Conservation (phyloP, 1,140 invertebrate genomes). For the Drosophila sucinea region DNA sequence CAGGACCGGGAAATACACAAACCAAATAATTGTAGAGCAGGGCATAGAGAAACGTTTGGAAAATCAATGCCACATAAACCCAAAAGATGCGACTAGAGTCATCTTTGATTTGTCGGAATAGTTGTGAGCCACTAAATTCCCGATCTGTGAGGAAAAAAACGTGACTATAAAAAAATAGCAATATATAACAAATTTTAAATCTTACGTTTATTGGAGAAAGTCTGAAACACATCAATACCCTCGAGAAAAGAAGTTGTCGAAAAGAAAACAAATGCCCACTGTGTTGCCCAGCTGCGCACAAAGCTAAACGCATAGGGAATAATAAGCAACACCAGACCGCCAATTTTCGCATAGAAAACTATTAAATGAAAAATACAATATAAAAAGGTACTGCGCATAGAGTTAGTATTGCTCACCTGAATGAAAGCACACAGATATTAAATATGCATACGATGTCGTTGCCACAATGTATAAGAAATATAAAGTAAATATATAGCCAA, state of each 20-base stretch:
- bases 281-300: conserved; percentile 51
- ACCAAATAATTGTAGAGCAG: conserved; percentile 73
- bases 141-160: conserved; percentile 44
- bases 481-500: conserved; percentile 53
- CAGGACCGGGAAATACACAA: conserved; percentile 73
- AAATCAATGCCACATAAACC: conserved; percentile 60
- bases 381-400: neutral
- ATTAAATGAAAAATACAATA: conserved; percentile 3
- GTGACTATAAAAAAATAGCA: too few species aligned
- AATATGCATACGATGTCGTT: conserved; percentile 73
- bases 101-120: conserved; percentile 63
- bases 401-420: conserved; percentile 58
- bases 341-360: conserved; percentile 82
- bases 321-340: conserved; percentile 66
- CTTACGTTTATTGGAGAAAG: conserved; percentile 76
- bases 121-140: conserved; percentile 41
- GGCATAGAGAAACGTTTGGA: conserved; percentile 63
- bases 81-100: conserved; percentile 55
- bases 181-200: neutral
- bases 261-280: conserved; percentile 51
- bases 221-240: conserved; percentile 68
- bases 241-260: conserved; percentile 67
- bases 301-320: conserved; percentile 73
- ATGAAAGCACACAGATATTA: conserved; percentile 78
- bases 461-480: conserved; percentile 70